phyloP scores from a whole-genome alignment of 2,888 invertebrate genomes.

The Thereva nobilitata region DNA sequence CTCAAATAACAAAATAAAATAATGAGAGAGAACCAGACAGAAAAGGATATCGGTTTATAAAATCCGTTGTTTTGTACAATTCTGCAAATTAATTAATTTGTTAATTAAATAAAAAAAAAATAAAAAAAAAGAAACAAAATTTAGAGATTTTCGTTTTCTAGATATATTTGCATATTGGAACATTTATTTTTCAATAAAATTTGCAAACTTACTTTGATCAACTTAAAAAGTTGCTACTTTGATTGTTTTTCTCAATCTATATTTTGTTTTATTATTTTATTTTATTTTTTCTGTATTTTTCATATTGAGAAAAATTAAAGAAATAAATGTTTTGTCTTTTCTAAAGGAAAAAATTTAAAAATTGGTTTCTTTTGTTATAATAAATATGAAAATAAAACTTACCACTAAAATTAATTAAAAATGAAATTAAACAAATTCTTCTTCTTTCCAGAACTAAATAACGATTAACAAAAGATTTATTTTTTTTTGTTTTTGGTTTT shows the following conservation, averaged over 20 bases:
- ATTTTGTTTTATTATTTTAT: not conserved
- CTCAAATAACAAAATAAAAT: slow-evolving; percentile 39
- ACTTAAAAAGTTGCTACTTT: slow-evolving; percentile 34
- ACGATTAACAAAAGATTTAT: too few species aligned
- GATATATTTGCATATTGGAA: not conserved
- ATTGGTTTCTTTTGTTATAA: slow-evolving; percentile 33
- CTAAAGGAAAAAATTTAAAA: slow-evolving; percentile 35
- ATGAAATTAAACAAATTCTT: slow-evolving; percentile 12
- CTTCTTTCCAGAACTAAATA: not conserved
- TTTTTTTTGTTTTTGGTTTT: too few species aligned
- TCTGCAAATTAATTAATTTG: too few species aligned
- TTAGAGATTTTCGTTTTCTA: not conserved
- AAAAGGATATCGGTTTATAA: too few species aligned
- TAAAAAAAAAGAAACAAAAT: too few species aligned
- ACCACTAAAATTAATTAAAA: slow-evolving; percentile 28
- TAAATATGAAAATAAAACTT: slow-evolving; percentile 22
- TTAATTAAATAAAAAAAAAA: too few species aligned
- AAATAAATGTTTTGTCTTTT: slow-evolving; percentile 38
- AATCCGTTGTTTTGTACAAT: too few species aligned
- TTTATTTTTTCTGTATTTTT: not conserved
- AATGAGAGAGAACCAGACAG: not conserved
- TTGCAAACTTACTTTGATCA: slow-evolving; percentile 41
- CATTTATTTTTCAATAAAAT: slow-evolving; percentile 11
- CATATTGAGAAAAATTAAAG: not conserved
- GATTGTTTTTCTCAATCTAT: slow-evolving; percentile 12